Base-by-base conservation (phyloP, 2,113 vertebrate species). In the Ceyx melanurus region DNA sequence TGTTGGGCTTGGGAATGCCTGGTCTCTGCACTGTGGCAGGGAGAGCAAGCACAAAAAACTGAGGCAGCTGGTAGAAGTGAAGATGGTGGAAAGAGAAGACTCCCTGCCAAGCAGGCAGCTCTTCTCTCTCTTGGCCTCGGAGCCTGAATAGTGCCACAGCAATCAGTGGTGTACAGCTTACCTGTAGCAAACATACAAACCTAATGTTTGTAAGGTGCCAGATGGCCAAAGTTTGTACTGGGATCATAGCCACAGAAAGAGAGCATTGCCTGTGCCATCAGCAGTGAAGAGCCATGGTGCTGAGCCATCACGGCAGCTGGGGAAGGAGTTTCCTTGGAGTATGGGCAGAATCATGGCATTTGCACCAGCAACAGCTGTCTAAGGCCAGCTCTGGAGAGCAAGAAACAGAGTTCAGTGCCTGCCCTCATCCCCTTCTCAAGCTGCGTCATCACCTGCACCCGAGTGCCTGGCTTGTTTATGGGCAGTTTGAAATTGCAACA, bases 261-360 rank as follows among this genome's bases (percentile, higher is more conserved):
- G 31, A 9, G 23, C 21, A 3, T 1, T 17, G 54, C 21, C 82
- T n/a, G 40, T 22, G 68, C 28, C 2, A 0, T 0, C 28, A 15
- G 50, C 16, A 7, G 7, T 5, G 53, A 54, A 42, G 56, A 51
- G 33, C 25, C 22, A 6, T 7, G 13, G 29, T 3, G 16, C 51
- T 31, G 45, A 4, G 1, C 28, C 2, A 4, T 56, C 0, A 0
- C 11, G 33, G 64, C 67, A 45, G 18, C 67, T 31, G 43, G 15
- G 48, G 7, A 37, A 46, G 19, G 20, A 37, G 37, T 37, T 18
- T 82, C 14, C 7, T 11, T 0, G 3, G 2, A n/a, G 35, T 1
- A 14, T 0, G 0, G 22, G 7, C 54, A 48, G 20, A 10, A 46
- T 46, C 46, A 4, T 13, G 45, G 25, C 54, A 11, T 43, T 35